A percentile compares a stretch with the other conserved stretches of the same genome.
Conservation (phyloP, 1,140 invertebrate species). For the Lutraria rhynchaena region DNA sequence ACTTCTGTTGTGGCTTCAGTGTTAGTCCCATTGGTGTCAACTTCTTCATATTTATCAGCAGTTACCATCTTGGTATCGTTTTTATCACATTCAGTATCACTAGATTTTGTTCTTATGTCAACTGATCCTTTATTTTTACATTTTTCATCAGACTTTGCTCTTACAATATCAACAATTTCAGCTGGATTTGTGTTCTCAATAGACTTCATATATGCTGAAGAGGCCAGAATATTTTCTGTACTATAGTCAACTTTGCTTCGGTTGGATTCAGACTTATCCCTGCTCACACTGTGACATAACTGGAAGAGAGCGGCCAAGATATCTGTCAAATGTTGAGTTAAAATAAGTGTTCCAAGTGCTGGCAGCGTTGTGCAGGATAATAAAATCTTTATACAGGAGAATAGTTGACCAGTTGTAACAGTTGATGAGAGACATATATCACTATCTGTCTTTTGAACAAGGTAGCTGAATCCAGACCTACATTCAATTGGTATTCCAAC, state of each 20-base stretch:
- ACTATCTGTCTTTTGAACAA: slow-evolving; percentile 27
- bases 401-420: slow-evolving; percentile 49
- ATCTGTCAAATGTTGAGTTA: slow-evolving; percentile 81
- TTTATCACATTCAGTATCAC: neutral
- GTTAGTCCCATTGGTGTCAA: too few relatives aligned
- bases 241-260: too few relatives aligned
- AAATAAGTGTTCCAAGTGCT: slow-evolving; percentile 79
- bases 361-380: slow-evolving; percentile 79
- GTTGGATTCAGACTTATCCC: neutral
- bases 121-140: neutral
- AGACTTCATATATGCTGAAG: neutral
- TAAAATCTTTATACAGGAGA: slow-evolving; percentile 70
- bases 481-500: slow-evolving; percentile 84
- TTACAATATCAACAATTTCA: slow-evolving; percentile 30
- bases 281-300: neutral
- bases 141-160: slow-evolving; percentile 12
- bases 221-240: neutral
- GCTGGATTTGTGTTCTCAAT: slow-evolving; percentile 40
- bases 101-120: too few relatives aligned
- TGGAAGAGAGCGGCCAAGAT: slow-evolving; percentile 87
- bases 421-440: neutral
- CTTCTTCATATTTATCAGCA: too few relatives aligned
- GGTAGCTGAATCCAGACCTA: slow-evolving; percentile 66
- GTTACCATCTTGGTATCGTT: neutral
- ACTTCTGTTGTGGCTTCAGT: too few relatives aligned